Evolutionary conservation across 2,888 invertebrate genomes (phyloP), one percentile per base, ranked within the genome.

Genomic region (Lycocerus yunnanus): DNA sequence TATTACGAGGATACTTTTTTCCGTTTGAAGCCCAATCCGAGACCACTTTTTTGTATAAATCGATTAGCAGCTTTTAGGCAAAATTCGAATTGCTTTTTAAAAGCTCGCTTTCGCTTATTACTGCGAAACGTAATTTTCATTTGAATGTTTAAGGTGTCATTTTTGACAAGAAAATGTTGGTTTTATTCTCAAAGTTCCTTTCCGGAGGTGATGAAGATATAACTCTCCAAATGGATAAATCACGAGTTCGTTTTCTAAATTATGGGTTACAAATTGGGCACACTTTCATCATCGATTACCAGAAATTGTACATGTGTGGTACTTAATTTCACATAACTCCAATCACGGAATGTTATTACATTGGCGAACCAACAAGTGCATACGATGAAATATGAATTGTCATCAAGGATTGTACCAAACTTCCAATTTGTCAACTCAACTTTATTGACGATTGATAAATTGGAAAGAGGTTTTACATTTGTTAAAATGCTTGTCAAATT

Each of bases 161-260:
- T 18, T 58, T 27, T 72, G 72, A 72, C 72, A 43, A 72, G 72
- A 67, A 72, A 72, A 72, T 72, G 66, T 66, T 15, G 21, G 18
- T 61, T 61, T 61, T 18, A 61, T 18, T 61, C 15, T 18, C 6
- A 18, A 18, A 18, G 61, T 18, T 61, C 61, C 5, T 61, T 61
- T 61, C 27, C 15, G 18, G n/a, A 15, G 15, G 15, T 18, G 61
- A 18, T 61, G 18, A 61, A 61, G 15, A 15, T 61, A 18, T 61
- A 11, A 61, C 13, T 16, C 15, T 24, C 21, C n/a, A 9, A 61
- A n/a, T 8, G 18, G 13, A 18, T 61, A 61, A 61, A 61, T 61
- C 61, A 61, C 18, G 16, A 13, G 15, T 6, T 18, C 13, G 61
- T 61, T 61, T 61, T 61, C 15, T 8, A 18, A 18, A 15, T 18